A percentile compares a stretch with the other conserved stretches of the same genome.
Evolutionary conservation across 2,113 vertebrate genomes (phyloP).

Genomic region (Pholis gunnellus): DNA sequence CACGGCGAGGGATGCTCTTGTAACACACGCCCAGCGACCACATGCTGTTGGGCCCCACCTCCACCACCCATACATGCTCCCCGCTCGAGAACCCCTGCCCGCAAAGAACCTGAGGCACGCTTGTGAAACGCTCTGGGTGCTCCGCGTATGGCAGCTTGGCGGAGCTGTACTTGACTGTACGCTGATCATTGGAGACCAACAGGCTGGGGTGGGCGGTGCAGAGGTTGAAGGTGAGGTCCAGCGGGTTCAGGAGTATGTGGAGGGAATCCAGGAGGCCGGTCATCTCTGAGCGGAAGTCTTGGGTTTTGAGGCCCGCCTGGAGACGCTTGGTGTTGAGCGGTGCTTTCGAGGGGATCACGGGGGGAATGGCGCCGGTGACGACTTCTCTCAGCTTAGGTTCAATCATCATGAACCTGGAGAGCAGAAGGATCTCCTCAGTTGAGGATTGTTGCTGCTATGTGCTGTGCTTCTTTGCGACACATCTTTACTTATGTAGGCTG

Average conservation of each 20-base stretch:
- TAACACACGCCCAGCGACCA: constrained; percentile 81
- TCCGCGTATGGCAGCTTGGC: constrained; percentile 65
- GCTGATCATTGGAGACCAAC: constrained; percentile 75
- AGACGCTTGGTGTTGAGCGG: constrained; percentile 67
- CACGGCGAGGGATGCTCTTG: constrained; percentile 74
- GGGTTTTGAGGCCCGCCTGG: constrained; percentile 63
- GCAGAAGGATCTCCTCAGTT: neutral
- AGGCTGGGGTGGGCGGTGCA: constrained; percentile 69
- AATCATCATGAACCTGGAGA: constrained; percentile 67
- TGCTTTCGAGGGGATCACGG: constrained; percentile 36
- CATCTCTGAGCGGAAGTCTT: constrained; percentile 77
- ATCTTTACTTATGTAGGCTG: neutral
- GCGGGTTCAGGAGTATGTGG: constrained; percentile 72
- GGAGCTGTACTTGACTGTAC: constrained; percentile 71
- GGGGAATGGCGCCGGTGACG: constrained; percentile 23
- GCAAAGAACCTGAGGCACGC: constrained; percentile 74
- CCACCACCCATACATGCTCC: constrained; percentile 79
- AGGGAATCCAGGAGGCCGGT: constrained; percentile 66
- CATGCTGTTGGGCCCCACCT: constrained; percentile 71
- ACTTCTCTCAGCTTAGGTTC: constrained; percentile 70
- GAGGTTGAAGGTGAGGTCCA: constrained; percentile 78
- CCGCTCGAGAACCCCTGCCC: constrained; percentile 74
- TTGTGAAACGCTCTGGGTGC: constrained; percentile 73
- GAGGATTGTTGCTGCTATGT: neutral
- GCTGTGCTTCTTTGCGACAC: neutral